Base-by-base conservation (phyloP, 1,140 invertebrate species). In the Zophobas atratus region DNA sequence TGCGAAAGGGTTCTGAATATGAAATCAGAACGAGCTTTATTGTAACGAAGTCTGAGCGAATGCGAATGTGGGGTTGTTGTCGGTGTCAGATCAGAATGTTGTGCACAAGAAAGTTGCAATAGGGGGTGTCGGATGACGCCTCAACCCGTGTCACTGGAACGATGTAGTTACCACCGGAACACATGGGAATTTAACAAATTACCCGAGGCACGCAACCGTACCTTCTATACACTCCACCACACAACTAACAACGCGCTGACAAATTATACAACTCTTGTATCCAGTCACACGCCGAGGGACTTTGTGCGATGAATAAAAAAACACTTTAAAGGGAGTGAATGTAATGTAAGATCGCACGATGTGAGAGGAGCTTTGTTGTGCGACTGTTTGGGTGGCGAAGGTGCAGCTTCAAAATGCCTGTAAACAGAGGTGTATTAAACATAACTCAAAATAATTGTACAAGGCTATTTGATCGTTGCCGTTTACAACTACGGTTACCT, bases 141-240 rank as follows among this genome's bases (percentile, higher is more conserved):
- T 35, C 38, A 71, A 71, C 63, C 63, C 34, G 76, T 73, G 70
- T 77, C 70, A 77, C 72, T 77, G 51, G 55, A 77, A 71, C 76
- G 67, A 77, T 77, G 70, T 60, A 53, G 76, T 77, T 77, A 63
- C 36, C 43, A 35, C 49, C 20, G 39, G n/a, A 76, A 53, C 63
- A 60, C 76, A 60, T 60, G 76, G 76, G 76, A 77, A 72, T 73
- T 72, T 77, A 77, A 77, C 63, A 77, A 77, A 77, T 77, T 77
- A 77, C 76, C 67, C 51, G 55, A 48, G 56, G 41, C 55, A 60
- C 74, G 57, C 56, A 75, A 75, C 71, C 6, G 35, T 34, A 36
- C 70, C 48, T 36, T 73, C 53, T 34, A 70, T 51, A 51, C 49
- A 51, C 49, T 51, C 43, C 63, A 70, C 63, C 38, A 70, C 33